phyloP scores from a whole-genome alignment of 1,140 invertebrate genomes.

The Orchesella cincta region DNA sequence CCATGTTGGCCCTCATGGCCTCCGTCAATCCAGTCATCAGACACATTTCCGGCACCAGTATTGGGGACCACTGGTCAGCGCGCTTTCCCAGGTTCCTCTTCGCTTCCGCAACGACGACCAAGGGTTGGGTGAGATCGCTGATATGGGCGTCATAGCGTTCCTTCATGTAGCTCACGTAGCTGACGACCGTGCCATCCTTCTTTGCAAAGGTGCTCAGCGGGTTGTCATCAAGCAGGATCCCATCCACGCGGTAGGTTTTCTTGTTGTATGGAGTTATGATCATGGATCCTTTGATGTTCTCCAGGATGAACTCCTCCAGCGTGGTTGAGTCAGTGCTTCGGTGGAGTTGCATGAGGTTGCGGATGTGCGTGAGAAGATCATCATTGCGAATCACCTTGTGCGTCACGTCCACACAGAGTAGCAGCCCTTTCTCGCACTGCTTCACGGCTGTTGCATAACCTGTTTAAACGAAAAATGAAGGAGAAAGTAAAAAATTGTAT shows the following conservation, averaged over 20 bases:
- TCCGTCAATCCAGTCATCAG: constrained; percentile 55
- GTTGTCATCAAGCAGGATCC: constrained; percentile 71
- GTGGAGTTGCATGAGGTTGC: background rate
- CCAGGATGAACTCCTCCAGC: background rate
- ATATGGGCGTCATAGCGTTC: constrained; percentile 51
- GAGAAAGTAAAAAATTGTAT: constrained; percentile 7
- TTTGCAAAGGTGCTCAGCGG: constrained; percentile 69
- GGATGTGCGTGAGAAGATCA: background rate
- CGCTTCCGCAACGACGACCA: constrained; percentile 28
- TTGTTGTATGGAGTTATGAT: constrained; percentile 70
- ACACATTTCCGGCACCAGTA: constrained; percentile 54
- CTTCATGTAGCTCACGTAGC: constrained; percentile 79
- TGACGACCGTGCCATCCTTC: constrained; percentile 60
- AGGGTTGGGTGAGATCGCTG: constrained; percentile 37
- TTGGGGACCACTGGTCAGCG: constrained; percentile 59
- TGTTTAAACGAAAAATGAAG: constrained; percentile 53
- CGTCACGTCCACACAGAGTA: constrained; percentile 72
- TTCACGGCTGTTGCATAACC: constrained; percentile 76
- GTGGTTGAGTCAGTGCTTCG: background rate
- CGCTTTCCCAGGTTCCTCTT: constrained; percentile 48
- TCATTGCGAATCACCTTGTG: constrained; percentile 72
- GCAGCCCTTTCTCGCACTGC: constrained; percentile 69
- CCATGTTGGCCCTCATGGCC: constrained; percentile 50
- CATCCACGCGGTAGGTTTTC: constrained; percentile 75
- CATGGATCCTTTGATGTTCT: constrained; percentile 39